Evolutionary conservation across 2,888 invertebrate species (phyloP).

Genomic region (Drosophila atroscutellata): DNA sequence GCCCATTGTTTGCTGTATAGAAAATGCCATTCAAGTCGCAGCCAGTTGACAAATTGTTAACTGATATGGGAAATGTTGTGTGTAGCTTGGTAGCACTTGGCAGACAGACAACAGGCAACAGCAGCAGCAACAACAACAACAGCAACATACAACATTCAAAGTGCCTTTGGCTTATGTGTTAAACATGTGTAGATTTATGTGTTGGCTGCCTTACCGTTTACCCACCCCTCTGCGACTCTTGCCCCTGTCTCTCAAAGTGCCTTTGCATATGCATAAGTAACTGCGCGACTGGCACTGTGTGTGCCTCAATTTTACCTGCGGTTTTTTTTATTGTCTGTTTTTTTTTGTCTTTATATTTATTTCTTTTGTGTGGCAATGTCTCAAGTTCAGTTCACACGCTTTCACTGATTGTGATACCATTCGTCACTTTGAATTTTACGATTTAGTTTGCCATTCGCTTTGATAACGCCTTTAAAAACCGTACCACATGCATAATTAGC

Average conservation of each 20-base stretch:
- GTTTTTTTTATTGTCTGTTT: conserved; percentile 29
- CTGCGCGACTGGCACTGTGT: conserved; percentile 31
- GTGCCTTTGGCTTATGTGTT: conserved; percentile 52
- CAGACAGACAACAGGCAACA: conserved; percentile 29
- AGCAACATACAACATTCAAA: conserved; percentile 34
- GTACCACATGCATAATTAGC: conserved; percentile 60
- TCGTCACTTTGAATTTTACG: conserved; percentile 63
- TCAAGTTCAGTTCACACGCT: conserved; percentile 85
- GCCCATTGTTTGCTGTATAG: conserved; percentile 66
- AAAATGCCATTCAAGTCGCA: conserved; percentile 75
- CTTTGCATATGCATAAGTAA: conserved; percentile 56
- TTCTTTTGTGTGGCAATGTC: conserved; percentile 48
- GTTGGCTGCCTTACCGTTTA: conserved; percentile 30
- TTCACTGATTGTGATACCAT: conserved; percentile 76
- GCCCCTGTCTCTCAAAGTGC: conserved; percentile 16
- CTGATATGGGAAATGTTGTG: conserved; percentile 72
- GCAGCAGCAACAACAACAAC: conserved; percentile 15
- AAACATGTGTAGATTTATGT: conserved; percentile 73
- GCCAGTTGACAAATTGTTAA: conserved; percentile 76
- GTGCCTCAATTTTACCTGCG: conserved; percentile 49
- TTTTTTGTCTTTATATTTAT: conserved; percentile 21
- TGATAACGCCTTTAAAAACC: conserved; percentile 48
- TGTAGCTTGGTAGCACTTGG: conserved; percentile 47
- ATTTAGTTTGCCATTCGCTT: conserved; percentile 41
- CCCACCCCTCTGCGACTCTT: background rate